Conservation (phyloP, 2,888 invertebrate genomes). For the Synanthedon vespiformis region DNA sequence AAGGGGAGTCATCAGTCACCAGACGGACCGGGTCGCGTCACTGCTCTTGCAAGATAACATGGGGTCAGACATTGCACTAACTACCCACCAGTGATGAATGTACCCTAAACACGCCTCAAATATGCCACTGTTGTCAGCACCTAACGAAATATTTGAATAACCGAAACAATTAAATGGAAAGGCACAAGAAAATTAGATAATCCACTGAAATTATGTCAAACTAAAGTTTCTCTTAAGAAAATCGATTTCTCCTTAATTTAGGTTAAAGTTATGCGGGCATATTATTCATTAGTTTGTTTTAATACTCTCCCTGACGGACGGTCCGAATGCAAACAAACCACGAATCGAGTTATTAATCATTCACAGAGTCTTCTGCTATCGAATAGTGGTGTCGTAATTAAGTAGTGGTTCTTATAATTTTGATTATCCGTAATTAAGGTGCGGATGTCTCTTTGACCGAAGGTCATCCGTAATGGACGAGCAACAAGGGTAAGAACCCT, state of each 20-base stretch:
- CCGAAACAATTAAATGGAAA: constrained; percentile 44
- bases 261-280: constrained; percentile 36
- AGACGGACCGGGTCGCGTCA: constrained; percentile 45
- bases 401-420: constrained; percentile 54
- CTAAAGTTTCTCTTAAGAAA: constrained; percentile 23
- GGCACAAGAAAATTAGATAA: not conserved
- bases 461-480: constrained; percentile 33
- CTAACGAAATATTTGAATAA: constrained; percentile 48
- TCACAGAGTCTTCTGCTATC: constrained; percentile 43
- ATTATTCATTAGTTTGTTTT: constrained; percentile 62
- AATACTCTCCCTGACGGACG: constrained; percentile 35
- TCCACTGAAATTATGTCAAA: not conserved
- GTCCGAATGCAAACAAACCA: constrained; percentile 54
- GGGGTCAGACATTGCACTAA: constrained; percentile 61
- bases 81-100: constrained; percentile 56
- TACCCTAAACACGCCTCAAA: constrained; percentile 62
- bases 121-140: constrained; percentile 50
- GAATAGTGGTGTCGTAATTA: constrained; percentile 52
- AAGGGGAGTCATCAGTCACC: constrained; percentile 66
- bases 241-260: constrained; percentile 40
- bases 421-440: constrained; percentile 47
- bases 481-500: not conserved
- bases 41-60: constrained; percentile 60
- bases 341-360: constrained; percentile 58
- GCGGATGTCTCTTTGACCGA: constrained; percentile 27